A percentile compares a stretch with the other conserved stretches of the same genome.
These are phyloP conservation scores for Hirtodrosophila cameraria DNA, from an alignment of 2,888 invertebrate genomes.

Conservation along the genomic window DNA sequence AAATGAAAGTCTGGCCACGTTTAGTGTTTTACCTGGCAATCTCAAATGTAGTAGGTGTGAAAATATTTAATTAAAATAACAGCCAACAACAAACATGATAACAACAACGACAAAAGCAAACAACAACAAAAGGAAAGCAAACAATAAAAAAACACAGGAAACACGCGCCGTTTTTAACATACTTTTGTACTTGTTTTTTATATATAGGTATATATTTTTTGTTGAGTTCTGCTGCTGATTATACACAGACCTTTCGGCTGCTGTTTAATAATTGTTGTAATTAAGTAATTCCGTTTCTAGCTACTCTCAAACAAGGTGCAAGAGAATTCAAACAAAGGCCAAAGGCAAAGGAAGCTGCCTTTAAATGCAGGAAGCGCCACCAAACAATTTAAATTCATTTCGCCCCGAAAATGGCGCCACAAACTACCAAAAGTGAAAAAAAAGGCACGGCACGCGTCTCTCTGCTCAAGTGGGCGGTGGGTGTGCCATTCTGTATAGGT, in stretches of 20 bases:
- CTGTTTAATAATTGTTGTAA: conserved; percentile 81
- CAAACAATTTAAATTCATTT: conserved; percentile 80
- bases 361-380: conserved; percentile 71
- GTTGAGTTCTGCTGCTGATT: conserved; percentile 13
- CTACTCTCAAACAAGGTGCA: conserved; percentile 49
- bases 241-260: conserved; percentile 61
- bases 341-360: conserved; percentile 56
- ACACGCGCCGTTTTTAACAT: conserved; percentile 36
- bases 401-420: conserved; percentile 74
- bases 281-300: conserved; percentile 78
- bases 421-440: conserved; percentile 68
- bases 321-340: conserved; percentile 31
- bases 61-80: conserved; percentile 82
- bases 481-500: conserved; percentile 52
- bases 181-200: conserved; percentile 12
- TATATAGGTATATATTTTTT: conserved; percentile 8
- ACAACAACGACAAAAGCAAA: conserved; percentile 18
- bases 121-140: conserved; percentile 1
- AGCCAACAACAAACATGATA: conserved; percentile 51
- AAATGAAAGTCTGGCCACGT: conserved; percentile 30
- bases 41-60: conserved; percentile 78
- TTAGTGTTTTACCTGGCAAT: conserved; percentile 29
- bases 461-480: conserved; percentile 28
- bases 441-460: conserved; percentile 35
- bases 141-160: conserved; percentile 40